Base-by-base conservation (phyloP, 2,113 vertebrate species). In the Peromyscus polionotus region DNA sequence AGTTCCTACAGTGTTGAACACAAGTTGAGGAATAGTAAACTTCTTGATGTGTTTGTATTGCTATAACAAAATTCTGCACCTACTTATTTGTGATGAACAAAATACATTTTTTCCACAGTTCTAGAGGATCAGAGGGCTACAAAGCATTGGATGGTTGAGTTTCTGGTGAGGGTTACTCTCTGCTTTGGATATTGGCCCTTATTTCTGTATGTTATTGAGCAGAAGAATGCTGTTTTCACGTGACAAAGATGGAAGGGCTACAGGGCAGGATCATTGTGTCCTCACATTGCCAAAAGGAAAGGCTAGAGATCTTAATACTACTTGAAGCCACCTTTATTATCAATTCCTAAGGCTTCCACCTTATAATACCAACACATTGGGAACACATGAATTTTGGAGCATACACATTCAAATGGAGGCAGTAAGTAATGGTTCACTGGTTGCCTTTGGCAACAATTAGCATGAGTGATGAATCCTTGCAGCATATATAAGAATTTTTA, bases 371-470 rank as follows among this genome's bases (percentile, higher is more conserved):
- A 48, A 20, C 45, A n/a, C 65, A 81, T 9, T 72, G 63, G 31
- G 42, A 48, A 94, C 42, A 90, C 33, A 16, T 61, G 24, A 61
- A 31, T n/a, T 88, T 63, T 94, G 16, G 51, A 72, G 17, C 20
- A 33, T 13, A 51, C 11, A 48, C 42, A 61, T 61, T 89, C 33
- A 48, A 72, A 81, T 26, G 33, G 83, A 63, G 22, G 33, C 16
- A 63, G 3, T 75, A 42, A 89, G 72, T 79, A 87, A 81, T 42
- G 73, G 5, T 81, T 89, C 19, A 7, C 24, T 51, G 22, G 45
- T 96, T 91, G 48, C 4, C 39, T 92, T 94, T 93, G 36, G 16
- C 31, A 90, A 79, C 17, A 33, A 75, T 75, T 17, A 96, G 36
- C 45, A 61, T 54, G 48, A 20, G 7, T 91, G 45, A 79, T 88